Percentiles rank a stretch among this genome's conserved stretches.
Evolutionary conservation across 2,113 vertebrate species (phyloP).

Genomic region (Gymnobelideus leadbeateri): DNA sequence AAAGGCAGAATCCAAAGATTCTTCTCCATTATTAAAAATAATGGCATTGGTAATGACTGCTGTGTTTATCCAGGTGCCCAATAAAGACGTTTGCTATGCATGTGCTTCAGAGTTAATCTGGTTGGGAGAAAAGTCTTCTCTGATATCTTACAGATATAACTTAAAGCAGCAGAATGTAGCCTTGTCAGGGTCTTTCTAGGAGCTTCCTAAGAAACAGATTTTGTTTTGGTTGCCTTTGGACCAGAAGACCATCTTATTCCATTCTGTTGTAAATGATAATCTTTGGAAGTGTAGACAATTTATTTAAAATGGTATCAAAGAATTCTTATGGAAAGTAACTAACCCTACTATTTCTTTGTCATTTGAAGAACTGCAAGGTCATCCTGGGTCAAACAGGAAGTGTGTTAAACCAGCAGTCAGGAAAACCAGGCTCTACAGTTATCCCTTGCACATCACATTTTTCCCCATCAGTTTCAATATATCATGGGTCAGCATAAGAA

Average conservation of each 20-base stretch:
- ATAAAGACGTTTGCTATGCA: background rate
- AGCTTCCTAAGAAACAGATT: background rate
- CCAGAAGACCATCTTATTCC: background rate
- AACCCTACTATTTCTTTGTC: background rate
- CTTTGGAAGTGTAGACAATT: background rate
- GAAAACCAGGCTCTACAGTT: background rate
- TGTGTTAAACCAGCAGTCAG: background rate
- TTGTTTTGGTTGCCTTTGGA: background rate
- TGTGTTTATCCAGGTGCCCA: background rate
- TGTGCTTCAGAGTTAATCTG: background rate
- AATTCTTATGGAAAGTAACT: background rate
- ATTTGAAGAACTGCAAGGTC: background rate
- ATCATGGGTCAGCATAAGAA: background rate
- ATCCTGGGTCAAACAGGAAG: background rate
- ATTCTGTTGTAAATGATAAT: background rate
- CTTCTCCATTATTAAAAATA: background rate
- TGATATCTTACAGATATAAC: background rate
- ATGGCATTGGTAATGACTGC: background rate
- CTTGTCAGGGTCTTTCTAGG: background rate
- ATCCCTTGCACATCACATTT: background rate
- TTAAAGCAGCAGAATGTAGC: background rate
- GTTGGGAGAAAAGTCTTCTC: background rate
- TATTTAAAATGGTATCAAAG: background rate
- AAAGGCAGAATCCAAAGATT: background rate
- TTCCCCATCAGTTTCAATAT: background rate